These are phyloP conservation scores for Bombus impatiens DNA, from an alignment of 1,140 invertebrate genomes.

Conservation along the genomic window DNA sequence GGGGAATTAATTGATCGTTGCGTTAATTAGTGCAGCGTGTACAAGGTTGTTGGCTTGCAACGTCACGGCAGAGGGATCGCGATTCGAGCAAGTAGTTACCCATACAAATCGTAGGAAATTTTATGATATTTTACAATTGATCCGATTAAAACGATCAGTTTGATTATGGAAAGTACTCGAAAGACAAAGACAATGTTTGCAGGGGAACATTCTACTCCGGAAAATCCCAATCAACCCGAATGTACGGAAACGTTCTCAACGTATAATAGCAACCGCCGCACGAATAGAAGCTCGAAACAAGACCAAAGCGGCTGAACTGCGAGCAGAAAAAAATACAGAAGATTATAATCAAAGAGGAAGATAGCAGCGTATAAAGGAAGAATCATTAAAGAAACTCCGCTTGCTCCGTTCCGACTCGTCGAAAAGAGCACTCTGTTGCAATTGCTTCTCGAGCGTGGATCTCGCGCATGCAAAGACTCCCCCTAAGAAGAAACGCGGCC, in stretches of 20 bases:
- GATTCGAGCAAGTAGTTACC: background rate
- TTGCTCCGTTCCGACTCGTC: background rate
- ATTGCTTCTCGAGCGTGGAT: conserved; percentile 44
- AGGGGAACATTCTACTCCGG: too few species aligned
- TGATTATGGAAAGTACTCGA: too few species aligned
- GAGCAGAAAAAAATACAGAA: background rate
- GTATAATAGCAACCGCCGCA: too few species aligned
- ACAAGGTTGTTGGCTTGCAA: too few species aligned
- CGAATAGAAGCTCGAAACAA: background rate
- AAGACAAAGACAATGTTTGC: too few species aligned
- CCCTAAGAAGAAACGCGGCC: conserved; percentile 18
- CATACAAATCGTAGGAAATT: background rate
- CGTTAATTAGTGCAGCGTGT: background rate
- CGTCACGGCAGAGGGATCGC: background rate
- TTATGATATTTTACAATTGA: background rate
- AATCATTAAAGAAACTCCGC: conserved; percentile 53
- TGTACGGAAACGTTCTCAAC: background rate
- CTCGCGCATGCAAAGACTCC: conserved; percentile 43
- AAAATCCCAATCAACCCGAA: background rate
- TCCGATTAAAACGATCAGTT: too few species aligned
- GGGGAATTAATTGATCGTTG: conserved; percentile 1
- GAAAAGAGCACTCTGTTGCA: conserved; percentile 60
- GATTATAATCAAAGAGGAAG: conserved; percentile 22
- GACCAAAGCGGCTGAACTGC: background rate
- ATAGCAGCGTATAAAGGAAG: conserved; percentile 10